Evolutionary conservation across 2,888 invertebrate species (phyloP).

Genomic region (Phaedon cochleariae): DNA sequence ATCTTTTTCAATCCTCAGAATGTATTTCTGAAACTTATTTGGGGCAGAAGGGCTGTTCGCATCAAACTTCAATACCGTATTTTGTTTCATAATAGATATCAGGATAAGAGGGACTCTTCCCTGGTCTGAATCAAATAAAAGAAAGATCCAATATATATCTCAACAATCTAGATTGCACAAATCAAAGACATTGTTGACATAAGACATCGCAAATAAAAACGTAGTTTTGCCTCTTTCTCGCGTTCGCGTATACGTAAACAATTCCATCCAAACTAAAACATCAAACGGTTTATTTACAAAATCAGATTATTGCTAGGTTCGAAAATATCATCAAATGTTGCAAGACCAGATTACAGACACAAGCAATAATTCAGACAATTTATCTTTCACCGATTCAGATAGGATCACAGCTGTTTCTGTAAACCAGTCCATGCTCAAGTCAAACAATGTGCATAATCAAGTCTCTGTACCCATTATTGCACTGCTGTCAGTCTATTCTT

Average conservation of each 20-base stretch:
- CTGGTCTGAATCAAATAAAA: too few species aligned
- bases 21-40: too few species aligned
- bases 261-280: slow-evolving; percentile 9
- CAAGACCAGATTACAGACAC: background rate
- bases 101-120: too few species aligned
- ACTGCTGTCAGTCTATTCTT: slow-evolving; percentile 39
- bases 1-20: too few species aligned
- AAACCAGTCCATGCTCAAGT: too few species aligned
- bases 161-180: background rate
- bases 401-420: too few species aligned
- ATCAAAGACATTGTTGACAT: background rate
- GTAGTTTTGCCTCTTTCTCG: slow-evolving; percentile 14
- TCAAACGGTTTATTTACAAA: slow-evolving; percentile 23
- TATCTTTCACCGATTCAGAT: too few species aligned
- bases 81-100: too few species aligned
- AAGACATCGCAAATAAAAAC: slow-evolving; percentile 15
- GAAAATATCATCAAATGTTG: background rate
- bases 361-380: background rate
- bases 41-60: too few species aligned
- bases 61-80: too few species aligned
- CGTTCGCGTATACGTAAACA: slow-evolving; percentile 19
- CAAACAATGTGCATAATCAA: too few species aligned
- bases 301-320: slow-evolving; percentile 23
- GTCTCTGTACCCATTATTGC: slow-evolving; percentile 34
- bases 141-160: too few species aligned